Conservation (phyloP, 2,888 invertebrate genomes). For the Kryphioiulus occultus region DNA sequence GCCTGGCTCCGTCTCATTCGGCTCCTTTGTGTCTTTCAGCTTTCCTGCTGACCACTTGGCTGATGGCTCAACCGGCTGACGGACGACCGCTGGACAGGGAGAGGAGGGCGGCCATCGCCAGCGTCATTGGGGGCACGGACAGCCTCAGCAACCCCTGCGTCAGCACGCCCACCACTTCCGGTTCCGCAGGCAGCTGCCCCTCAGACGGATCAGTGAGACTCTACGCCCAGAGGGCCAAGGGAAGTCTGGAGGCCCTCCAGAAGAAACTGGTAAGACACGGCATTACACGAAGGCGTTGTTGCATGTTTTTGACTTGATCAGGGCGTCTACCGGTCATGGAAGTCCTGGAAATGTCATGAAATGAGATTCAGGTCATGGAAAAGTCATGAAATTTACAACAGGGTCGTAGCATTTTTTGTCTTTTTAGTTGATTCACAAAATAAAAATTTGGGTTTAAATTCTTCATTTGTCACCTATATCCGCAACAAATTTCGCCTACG, state of each 20-base stretch:
- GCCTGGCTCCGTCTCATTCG: neutral
- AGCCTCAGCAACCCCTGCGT: neutral
- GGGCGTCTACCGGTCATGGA: too few species aligned
- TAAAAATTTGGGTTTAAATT: too few species aligned
- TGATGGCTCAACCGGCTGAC: slow-evolving; percentile 1
- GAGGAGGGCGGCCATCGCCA: neutral
- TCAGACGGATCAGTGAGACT: neutral
- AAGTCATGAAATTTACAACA: too few species aligned
- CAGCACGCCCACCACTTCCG: neutral
- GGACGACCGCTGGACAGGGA: neutral
- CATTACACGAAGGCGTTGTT: too few species aligned
- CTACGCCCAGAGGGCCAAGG: neutral
- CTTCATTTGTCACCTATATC: too few species aligned
- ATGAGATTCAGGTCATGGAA: too few species aligned
- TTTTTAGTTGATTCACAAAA: too few species aligned
- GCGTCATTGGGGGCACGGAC: neutral
- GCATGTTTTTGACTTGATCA: too few species aligned
- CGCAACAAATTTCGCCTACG: too few species aligned
- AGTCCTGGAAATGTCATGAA: too few species aligned
- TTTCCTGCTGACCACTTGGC: neutral
- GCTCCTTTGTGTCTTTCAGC: neutral
- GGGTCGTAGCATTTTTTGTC: too few species aligned
- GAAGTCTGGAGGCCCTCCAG: neutral
- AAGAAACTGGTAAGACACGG: neutral
- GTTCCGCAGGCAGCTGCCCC: neutral